Conservation (phyloP, 2,113 vertebrate genomes). For the Loxodonta africana region DNA sequence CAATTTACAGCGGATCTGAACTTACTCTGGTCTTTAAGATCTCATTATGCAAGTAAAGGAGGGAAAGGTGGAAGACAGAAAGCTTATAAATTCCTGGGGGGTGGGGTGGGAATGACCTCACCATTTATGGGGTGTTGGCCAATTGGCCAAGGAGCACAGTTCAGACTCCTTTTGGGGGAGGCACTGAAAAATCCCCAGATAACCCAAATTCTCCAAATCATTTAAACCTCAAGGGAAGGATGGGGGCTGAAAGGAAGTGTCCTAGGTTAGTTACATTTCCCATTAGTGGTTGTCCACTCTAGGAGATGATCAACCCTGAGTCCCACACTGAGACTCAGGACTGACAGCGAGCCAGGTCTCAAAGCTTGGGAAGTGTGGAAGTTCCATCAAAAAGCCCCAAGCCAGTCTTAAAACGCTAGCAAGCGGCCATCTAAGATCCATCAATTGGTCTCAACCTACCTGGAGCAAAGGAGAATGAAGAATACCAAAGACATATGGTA, state of each 20-base stretch:
- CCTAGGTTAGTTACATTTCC: not conserved
- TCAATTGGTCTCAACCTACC: too few relatives aligned
- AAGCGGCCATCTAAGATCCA: too few relatives aligned
- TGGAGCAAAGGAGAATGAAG: too few relatives aligned
- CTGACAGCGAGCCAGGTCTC: not conserved
- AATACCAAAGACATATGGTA: too few relatives aligned
- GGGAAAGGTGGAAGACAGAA: conserved; percentile 50
- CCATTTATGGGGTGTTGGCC: conserved; percentile 43
- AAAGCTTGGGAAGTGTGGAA: not conserved
- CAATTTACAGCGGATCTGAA: not conserved
- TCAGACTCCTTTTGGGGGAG: conserved; percentile 64
- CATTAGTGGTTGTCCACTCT: not conserved
- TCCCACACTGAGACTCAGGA: not conserved
- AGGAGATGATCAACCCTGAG: not conserved
- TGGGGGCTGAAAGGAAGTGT: not conserved
- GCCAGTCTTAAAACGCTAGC: too few relatives aligned
- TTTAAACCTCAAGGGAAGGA: not conserved
- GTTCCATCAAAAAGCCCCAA: not conserved
- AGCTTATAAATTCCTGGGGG: conserved; percentile 33
- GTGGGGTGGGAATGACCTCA: conserved; percentile 34
- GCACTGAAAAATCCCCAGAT: conserved; percentile 23
- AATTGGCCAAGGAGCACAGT: conserved; percentile 46
- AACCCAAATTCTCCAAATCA: conserved; percentile 56
- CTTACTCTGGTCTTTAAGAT: conserved; percentile 48
- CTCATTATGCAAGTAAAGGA: conserved; percentile 12